phyloP scores from a whole-genome alignment of 2,797 vertebrate genomes.

The Sylvia borin region DNA sequence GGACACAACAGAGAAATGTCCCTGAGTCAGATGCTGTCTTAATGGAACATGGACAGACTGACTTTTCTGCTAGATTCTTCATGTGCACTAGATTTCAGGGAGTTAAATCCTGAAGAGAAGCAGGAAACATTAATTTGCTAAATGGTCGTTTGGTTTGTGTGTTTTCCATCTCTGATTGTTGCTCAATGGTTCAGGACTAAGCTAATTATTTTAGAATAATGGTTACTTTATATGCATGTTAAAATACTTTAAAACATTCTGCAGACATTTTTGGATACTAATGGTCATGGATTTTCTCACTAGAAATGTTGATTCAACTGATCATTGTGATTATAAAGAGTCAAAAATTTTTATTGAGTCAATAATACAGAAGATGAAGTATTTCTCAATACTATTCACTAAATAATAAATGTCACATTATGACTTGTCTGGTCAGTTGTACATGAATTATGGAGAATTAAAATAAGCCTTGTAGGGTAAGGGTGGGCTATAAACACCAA shows the following conservation, averaged over 20 bases:
- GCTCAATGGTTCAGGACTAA: background rate
- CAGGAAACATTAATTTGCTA: background rate
- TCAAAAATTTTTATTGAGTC: background rate
- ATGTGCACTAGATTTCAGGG: background rate
- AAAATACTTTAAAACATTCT: background rate
- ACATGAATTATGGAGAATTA: background rate
- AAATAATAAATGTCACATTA: background rate
- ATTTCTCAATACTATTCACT: background rate
- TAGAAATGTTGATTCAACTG: background rate
- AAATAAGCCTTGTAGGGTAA: background rate
- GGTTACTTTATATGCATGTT: background rate
- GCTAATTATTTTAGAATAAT: background rate
- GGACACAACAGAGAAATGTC: background rate
- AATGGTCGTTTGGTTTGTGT: background rate
- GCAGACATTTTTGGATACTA: background rate
- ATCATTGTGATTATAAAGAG: background rate
- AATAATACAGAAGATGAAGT: background rate
- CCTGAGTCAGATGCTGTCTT: background rate
- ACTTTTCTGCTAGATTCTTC: background rate
- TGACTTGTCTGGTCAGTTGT: background rate
- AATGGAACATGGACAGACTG: background rate
- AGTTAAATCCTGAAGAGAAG: background rate
- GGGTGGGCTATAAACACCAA: background rate
- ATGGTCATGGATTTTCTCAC: background rate
- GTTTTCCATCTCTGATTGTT: background rate